phyloP scores from a whole-genome alignment of 2,797 vertebrate genomes.

The Atherinosoma microstoma region DNA sequence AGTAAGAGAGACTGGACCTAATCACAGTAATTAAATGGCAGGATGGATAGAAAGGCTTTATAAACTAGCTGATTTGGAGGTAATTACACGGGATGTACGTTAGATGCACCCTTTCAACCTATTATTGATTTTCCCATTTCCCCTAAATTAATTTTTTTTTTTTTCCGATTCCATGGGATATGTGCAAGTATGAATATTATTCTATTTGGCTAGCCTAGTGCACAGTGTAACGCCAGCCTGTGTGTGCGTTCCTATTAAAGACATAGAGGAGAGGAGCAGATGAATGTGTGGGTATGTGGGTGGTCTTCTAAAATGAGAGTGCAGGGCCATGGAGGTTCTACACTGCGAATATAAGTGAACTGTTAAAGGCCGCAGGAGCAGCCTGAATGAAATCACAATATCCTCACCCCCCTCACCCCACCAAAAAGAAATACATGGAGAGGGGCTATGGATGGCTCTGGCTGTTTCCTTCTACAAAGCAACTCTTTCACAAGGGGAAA shows the following conservation, averaged over 20 bases:
- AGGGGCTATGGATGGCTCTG: constrained; percentile 63
- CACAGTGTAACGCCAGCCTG: constrained; percentile 54
- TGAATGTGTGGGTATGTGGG: constrained; percentile 87
- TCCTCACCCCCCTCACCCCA: constrained; percentile 37
- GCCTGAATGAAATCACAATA: constrained; percentile 96
- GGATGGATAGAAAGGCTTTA: constrained; percentile 33
- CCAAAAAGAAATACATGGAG: constrained; percentile 68
- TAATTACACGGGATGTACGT: constrained; percentile 17
- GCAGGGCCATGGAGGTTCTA: constrained; percentile 83
- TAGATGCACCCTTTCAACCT: constrained; percentile 38
- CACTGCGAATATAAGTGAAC: constrained; percentile 91
- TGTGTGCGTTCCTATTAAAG: constrained; percentile 59
- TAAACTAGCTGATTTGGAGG: constrained; percentile 15
- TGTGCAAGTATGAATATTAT: constrained; percentile 80
- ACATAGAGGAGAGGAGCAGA: constrained; percentile 62
- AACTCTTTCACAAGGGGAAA: constrained; percentile 80
- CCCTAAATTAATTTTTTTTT: constrained; percentile 48
- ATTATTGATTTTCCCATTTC: constrained; percentile 41
- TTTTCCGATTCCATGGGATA: constrained; percentile 56
- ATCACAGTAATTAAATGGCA: constrained; percentile 67
- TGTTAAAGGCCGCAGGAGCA: constrained; percentile 94
- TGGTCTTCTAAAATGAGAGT: constrained; percentile 87
- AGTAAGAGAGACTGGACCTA: constrained; percentile 60
- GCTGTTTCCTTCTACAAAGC: constrained; percentile 76
- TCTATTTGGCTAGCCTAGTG: constrained; percentile 86